Evolutionary conservation across 2,888 invertebrate genomes (phyloP).

Genomic region (Philereme vetulata): DNA sequence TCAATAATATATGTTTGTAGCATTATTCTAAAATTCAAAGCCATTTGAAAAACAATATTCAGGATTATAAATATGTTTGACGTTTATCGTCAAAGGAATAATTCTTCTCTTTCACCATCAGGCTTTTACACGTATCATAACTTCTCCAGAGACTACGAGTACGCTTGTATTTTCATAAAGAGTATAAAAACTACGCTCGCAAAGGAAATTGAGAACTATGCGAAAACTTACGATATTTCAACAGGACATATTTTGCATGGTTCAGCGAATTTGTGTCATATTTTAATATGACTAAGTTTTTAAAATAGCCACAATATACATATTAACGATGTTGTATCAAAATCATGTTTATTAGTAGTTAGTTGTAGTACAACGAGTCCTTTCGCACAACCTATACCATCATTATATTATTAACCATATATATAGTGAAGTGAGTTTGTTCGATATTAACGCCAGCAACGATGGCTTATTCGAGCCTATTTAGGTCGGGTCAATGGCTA

Average conservation of each 20-base stretch:
- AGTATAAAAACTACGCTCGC: neutral
- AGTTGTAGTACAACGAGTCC: too few relatives aligned
- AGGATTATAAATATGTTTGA: constrained; percentile 6
- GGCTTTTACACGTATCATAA: constrained; percentile 3
- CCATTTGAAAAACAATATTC: neutral
- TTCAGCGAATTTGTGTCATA: too few relatives aligned
- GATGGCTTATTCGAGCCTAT: constrained; percentile 66
- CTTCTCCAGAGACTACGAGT: neutral
- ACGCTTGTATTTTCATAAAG: constrained; percentile 2
- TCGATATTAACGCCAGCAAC: constrained; percentile 61
- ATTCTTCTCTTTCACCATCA: neutral
- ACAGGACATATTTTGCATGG: neutral
- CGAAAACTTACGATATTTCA: neutral
- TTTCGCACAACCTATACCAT: constrained; percentile 44
- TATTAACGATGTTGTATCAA: too few relatives aligned
- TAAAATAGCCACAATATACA: too few relatives aligned
- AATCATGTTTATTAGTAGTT: too few relatives aligned
- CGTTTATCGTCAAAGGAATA: constrained; percentile 4
- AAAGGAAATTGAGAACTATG: constrained; percentile 4
- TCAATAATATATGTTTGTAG: neutral
- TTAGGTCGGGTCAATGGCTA: constrained; percentile 73
- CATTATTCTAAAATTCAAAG: neutral
- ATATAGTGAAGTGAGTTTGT: constrained; percentile 55
- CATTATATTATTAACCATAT: constrained; percentile 47
- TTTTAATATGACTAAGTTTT: too few relatives aligned